Evolutionary conservation across 2,797 vertebrate species (phyloP).

Genomic region (Lutjanus campechanus): DNA sequence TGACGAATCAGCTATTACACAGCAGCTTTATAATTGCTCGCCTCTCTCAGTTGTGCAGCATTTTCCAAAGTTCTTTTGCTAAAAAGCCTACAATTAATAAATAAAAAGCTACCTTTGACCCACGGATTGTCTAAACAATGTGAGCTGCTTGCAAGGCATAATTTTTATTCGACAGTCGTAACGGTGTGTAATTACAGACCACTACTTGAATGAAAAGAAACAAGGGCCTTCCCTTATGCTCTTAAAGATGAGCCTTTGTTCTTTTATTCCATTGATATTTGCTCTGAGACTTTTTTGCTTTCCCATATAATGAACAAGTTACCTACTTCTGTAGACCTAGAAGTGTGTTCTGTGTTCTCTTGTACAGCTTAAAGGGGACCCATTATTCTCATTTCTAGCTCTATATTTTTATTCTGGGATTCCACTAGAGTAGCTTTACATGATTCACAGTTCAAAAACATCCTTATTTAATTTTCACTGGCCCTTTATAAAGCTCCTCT

Average conservation of each 20-base stretch:
- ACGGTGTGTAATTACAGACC: conserved; percentile 44
- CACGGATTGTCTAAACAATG: conserved; percentile 32
- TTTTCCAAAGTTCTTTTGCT: conserved; percentile 39
- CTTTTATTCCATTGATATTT: conserved; percentile 44
- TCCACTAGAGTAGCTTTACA: too few relatives aligned
- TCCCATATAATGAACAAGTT: conserved; percentile 32
- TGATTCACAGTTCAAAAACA: too few relatives aligned
- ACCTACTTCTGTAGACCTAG: background rate
- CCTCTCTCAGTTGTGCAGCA: background rate
- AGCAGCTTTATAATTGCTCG: background rate
- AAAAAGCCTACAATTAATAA: conserved; percentile 43
- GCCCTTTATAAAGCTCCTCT: too few relatives aligned
- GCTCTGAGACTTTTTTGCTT: conserved; percentile 16
- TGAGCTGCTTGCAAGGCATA: conserved; percentile 8
- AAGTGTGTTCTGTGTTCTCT: background rate
- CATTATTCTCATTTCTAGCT: too few relatives aligned
- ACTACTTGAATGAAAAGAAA: conserved; percentile 37
- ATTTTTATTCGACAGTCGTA: conserved; percentile 20
- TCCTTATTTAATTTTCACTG: too few relatives aligned
- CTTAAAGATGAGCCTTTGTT: conserved; percentile 46
- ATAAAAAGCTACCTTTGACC: conserved; percentile 48
- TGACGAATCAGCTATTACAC: conserved; percentile 33
- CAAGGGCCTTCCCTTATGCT: background rate
- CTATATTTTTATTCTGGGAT: too few relatives aligned
- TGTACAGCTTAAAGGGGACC: too few relatives aligned